These are phyloP conservation scores for Tympanuchus pallidicinctus DNA, from an alignment of 2,113 vertebrate genomes.

Conservation along the genomic window DNA sequence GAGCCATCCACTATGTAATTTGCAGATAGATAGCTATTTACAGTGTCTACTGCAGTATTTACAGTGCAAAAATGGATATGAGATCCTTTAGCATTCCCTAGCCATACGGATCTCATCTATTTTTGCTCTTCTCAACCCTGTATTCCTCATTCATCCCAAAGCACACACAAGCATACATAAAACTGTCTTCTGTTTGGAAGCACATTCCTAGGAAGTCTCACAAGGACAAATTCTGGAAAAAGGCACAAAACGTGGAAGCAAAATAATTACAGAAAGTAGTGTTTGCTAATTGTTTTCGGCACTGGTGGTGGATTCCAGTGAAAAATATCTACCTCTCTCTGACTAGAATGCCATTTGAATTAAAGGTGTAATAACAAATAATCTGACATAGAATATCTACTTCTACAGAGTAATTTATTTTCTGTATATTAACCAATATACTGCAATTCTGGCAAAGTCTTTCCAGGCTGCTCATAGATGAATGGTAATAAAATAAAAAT, in stretches of 20 bases:
- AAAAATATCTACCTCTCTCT: background rate
- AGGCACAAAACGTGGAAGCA: background rate
- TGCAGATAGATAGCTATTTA: background rate
- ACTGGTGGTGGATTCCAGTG: background rate
- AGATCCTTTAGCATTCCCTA: background rate
- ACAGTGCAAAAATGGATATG: background rate
- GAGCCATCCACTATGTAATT: background rate
- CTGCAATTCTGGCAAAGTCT: background rate
- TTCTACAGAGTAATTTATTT: background rate
- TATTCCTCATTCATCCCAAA: background rate
- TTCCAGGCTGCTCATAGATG: background rate
- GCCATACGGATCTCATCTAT: background rate
- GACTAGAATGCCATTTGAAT: background rate
- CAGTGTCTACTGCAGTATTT: background rate
- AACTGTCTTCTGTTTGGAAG: background rate
- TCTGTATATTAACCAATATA: background rate
- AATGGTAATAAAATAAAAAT: background rate
- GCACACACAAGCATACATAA: background rate
- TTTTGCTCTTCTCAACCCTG: background rate
- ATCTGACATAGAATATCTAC: background rate
- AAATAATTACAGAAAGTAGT: background rate
- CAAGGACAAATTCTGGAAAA: rapidly evolving
- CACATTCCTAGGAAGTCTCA: background rate
- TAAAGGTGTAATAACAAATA: background rate
- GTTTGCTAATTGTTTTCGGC: background rate